A percentile compares a stretch with the other conserved stretches of the same genome.
These are phyloP conservation scores for Odobenus rosmarus DNA, from an alignment of 2,113 vertebrate species.

Conservation along the genomic window DNA sequence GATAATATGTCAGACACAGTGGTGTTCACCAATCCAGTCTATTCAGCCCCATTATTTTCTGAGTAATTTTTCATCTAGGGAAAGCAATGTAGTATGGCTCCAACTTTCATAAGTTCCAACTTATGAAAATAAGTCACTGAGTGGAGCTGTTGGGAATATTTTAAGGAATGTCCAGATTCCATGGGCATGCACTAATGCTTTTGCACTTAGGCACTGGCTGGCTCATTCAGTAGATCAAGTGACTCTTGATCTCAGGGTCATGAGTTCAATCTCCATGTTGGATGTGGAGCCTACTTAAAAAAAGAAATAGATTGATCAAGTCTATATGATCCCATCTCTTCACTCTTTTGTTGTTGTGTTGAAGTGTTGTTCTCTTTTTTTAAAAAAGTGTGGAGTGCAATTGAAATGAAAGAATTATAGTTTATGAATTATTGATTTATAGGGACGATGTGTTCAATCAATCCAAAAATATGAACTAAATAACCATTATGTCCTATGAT, in stretches of 20 bases:
- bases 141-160: neutral
- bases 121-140: neutral
- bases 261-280: neutral
- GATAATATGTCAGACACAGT: neutral
- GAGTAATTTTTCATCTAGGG: neutral
- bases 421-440: neutral
- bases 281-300: neutral
- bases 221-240: neutral
- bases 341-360: neutral
- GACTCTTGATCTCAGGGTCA: neutral
- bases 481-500: neutral
- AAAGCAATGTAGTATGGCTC: neutral
- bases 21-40: neutral
- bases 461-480: neutral
- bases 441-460: neutral
- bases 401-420: neutral
- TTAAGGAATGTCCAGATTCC: neutral
- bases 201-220: neutral
- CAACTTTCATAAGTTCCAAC: no score
- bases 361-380: neutral
- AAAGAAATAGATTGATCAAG: neutral
- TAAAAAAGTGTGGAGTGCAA: neutral
- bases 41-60: neutral
- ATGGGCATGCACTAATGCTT: rapidly evolving
- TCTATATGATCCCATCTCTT: neutral